Evolutionary conservation across 2,888 invertebrate species (phyloP).

Genomic region (Cistogaster globosa): DNA sequence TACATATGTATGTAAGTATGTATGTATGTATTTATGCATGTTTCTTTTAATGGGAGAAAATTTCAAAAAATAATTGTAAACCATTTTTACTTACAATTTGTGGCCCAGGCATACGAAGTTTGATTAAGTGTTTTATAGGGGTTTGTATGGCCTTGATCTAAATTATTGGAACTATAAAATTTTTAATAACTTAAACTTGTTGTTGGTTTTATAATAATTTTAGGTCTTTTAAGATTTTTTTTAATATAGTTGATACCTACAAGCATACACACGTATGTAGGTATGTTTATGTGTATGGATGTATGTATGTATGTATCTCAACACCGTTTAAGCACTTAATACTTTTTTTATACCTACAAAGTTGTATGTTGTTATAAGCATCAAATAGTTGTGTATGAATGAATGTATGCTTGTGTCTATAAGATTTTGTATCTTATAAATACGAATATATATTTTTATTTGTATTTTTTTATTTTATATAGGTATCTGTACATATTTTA

Average conservation of each 20-base stretch:
- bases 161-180: constrained; percentile 24
- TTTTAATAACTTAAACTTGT: constrained; percentile 13
- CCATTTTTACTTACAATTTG: constrained; percentile 58
- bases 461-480: constrained; percentile 12
- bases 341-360: constrained; percentile 35
- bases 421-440: constrained; percentile 21
- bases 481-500: constrained; percentile 15
- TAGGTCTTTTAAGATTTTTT: constrained; percentile 52
- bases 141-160: constrained; percentile 62
- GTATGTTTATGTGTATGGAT: background rate
- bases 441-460: constrained; percentile 15
- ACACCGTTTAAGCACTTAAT: constrained; percentile 63
- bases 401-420: background rate
- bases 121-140: constrained; percentile 45
- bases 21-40: background rate
- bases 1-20: background rate
- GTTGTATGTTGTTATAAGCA: constrained; percentile 5
- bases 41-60: constrained; percentile 19
- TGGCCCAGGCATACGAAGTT: constrained; percentile 71
- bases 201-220: constrained; percentile 24
- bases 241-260: background rate
- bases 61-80: background rate
- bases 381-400: constrained; percentile 1
- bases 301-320: constrained; percentile 26
- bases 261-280: background rate